Conservation (phyloP, 2,888 invertebrate species). For the Smittia sp. region DNA sequence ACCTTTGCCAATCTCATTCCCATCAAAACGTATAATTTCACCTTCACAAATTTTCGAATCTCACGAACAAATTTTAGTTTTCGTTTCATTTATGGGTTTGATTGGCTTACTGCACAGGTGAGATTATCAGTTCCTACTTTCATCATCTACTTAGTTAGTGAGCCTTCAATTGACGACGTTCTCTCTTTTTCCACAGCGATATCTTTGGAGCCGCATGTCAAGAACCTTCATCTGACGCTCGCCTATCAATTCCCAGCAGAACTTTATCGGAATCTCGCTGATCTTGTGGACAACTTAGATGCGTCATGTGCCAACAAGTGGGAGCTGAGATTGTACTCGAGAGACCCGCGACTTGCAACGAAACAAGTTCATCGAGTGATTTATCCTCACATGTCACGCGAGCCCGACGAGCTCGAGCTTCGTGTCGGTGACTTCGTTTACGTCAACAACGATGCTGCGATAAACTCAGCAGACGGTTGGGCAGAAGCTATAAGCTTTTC, state of each 20-base stretch:
- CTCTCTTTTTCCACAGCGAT: conserved; percentile 57
- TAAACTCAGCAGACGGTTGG: conserved; percentile 80
- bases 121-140: conserved; percentile 35
- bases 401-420: conserved; percentile 80
- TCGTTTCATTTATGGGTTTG: conserved; percentile 35
- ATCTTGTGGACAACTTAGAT: conserved; percentile 70
- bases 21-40: too few species aligned
- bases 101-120: neutral
- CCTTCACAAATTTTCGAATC: too few species aligned
- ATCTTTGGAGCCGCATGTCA: conserved; percentile 74
- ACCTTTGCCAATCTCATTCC: too few species aligned
- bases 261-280: conserved; percentile 69
- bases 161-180: neutral
- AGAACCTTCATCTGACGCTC: conserved; percentile 82
- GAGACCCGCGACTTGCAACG: conserved; percentile 72
- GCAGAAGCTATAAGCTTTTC: conserved; percentile 81
- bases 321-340: conserved; percentile 84
- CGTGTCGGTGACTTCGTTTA: conserved; percentile 84
- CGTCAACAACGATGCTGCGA: conserved; percentile 70
- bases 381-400: conserved; percentile 71
- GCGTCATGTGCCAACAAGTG: conserved; percentile 67
- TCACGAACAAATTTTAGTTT: too few species aligned
- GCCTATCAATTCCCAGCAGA: conserved; percentile 81
- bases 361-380: conserved; percentile 76
- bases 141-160: neutral